Evolutionary conservation across 1,140 invertebrate genomes (phyloP).

Genomic region (Akabosia matsudoensis): DNA sequence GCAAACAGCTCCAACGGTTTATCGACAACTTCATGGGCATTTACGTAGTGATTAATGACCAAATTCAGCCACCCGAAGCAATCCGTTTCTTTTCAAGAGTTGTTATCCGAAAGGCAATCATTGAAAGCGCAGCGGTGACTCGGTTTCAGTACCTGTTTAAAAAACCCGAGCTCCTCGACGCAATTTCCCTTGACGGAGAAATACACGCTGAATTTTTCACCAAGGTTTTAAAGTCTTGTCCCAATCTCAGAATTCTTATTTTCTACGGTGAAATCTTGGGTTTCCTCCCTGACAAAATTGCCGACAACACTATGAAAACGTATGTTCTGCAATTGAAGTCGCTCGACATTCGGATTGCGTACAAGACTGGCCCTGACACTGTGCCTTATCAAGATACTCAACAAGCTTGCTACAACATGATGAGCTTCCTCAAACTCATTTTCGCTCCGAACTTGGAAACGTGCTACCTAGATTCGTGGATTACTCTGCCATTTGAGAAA

Average conservation of each 20-base stretch:
- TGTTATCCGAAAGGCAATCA: background rate
- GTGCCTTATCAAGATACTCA: background rate
- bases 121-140: background rate
- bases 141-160: background rate
- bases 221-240: background rate
- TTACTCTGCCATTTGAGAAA: background rate
- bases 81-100: background rate
- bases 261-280: background rate
- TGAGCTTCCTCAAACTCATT: background rate
- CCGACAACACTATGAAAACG: background rate
- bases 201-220: background rate
- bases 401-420: conserved; percentile 7
- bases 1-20: background rate
- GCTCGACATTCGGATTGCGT: background rate
- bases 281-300: background rate
- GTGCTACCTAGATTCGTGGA: conserved; percentile 1
- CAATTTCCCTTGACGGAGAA: background rate
- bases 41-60: background rate
- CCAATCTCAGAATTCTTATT: background rate
- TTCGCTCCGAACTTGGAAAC: background rate
- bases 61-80: background rate
- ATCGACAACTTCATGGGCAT: background rate
- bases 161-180: background rate
- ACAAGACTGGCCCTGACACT: background rate
- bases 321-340: background rate